These are phyloP conservation scores for Anoplolepis gracilipes DNA, from an alignment of 1,140 invertebrate genomes.

Conservation along the genomic window DNA sequence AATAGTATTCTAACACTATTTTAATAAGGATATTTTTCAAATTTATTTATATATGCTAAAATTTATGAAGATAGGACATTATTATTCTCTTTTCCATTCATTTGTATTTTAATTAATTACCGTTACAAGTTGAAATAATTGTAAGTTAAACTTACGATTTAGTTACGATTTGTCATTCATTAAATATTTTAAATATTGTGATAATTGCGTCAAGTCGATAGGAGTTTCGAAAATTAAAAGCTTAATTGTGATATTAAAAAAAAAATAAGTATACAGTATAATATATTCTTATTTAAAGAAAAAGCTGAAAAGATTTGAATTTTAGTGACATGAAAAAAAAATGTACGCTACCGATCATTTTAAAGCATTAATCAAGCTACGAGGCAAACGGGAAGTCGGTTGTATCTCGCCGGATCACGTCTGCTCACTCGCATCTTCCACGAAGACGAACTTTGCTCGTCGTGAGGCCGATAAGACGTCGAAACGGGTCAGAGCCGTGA, in stretches of 20 bases:
- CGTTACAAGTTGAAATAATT: not conserved
- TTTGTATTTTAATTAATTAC: too few relatives aligned
- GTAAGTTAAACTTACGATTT: too few relatives aligned
- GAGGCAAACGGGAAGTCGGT: slow-evolving; percentile 64
- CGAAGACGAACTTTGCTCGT: slow-evolving; percentile 80
- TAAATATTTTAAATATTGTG: not conserved
- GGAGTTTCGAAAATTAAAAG: not conserved
- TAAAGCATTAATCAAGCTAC: slow-evolving; percentile 37
- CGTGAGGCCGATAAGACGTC: slow-evolving; percentile 79
- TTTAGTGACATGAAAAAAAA: not conserved
- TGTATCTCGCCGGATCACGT: slow-evolving; percentile 51
- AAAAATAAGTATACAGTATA: not conserved
- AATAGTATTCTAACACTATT: too few relatives aligned
- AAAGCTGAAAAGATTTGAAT: not conserved
- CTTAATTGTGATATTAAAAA: not conserved
- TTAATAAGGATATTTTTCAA: too few relatives aligned
- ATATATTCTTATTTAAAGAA: not conserved
- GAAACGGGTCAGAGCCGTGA: slow-evolving; percentile 84
- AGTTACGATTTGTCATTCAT: too few relatives aligned
- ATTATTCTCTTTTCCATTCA: too few relatives aligned
- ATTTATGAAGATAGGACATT: too few relatives aligned
- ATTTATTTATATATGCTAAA: too few relatives aligned
- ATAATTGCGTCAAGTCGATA: not conserved
- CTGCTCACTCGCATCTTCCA: slow-evolving; percentile 36
- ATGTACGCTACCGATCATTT: not conserved